A percentile compares a stretch with the other conserved stretches of the same genome.
These are phyloP conservation scores for Turdus rufiventris DNA, from an alignment of 2,113 vertebrate species.

Conservation along the genomic window DNA sequence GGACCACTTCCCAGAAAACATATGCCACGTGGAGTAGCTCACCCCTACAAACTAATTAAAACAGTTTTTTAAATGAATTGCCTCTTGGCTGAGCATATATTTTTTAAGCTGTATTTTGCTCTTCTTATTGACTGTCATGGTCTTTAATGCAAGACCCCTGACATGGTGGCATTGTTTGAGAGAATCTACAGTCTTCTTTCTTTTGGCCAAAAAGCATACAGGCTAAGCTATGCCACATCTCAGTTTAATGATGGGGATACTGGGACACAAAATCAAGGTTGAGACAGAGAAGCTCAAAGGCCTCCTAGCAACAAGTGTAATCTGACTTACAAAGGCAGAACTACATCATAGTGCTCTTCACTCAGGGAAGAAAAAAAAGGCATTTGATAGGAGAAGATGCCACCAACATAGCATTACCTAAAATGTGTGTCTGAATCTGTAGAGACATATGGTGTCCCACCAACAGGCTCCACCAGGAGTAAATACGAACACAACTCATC, in stretches of 20 bases:
- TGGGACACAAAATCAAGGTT: neutral
- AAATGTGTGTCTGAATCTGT: neutral
- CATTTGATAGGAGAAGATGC: neutral
- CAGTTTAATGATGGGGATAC: neutral
- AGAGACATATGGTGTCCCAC: neutral
- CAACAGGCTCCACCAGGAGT: neutral
- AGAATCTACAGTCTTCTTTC: neutral
- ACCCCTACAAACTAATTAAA: neutral
- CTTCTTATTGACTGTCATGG: neutral
- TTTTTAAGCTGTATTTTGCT: neutral
- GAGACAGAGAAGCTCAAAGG: neutral
- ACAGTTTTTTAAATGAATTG: neutral
- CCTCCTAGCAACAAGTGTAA: neutral
- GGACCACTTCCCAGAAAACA: neutral
- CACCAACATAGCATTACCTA: neutral
- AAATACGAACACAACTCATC: neutral
- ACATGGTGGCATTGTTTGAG: neutral
- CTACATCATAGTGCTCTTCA: neutral
- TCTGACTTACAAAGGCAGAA: neutral
- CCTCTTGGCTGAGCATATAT: neutral
- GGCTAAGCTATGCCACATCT: neutral
- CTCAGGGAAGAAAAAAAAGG: neutral
- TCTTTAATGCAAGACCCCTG: neutral
- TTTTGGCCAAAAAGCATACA: neutral
- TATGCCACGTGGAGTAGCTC: neutral